A percentile compares a stretch with the other conserved stretches of the same genome.
Conservation (phyloP, 2,113 vertebrate genomes). For the Felis chaus region DNA sequence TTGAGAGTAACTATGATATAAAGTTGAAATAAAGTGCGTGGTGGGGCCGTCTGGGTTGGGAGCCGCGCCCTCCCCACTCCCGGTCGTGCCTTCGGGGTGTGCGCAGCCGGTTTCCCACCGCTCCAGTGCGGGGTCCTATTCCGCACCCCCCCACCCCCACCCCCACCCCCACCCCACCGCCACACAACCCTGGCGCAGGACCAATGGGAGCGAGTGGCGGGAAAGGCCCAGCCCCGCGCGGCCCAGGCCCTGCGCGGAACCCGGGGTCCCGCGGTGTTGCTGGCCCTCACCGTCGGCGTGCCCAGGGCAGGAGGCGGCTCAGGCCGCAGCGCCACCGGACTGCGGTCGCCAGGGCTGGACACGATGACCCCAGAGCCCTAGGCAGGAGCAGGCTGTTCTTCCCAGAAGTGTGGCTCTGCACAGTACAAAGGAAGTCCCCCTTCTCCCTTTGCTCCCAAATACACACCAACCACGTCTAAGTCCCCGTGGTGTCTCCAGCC, state of each 20-base stretch:
- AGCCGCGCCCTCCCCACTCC: not conserved
- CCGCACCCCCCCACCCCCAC: no score
- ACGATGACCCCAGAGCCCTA: not conserved
- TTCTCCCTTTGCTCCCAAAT: not conserved
- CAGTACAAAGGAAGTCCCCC: not conserved
- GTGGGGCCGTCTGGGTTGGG: not conserved
- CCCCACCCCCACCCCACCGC: not conserved
- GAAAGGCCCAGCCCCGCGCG: not conserved
- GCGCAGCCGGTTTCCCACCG: not conserved
- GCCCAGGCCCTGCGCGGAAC: fast-evolving
- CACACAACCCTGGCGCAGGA: no score
- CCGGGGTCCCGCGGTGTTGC: fast-evolving
- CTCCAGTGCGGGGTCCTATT: not conserved
- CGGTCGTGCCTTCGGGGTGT: not conserved
- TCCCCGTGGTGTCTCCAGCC: not conserved
- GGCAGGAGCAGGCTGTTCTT: not conserved
- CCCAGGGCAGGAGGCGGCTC: fast-evolving
- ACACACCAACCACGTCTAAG: not conserved
- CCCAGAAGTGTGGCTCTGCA: not conserved
- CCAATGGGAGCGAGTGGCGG: not conserved
- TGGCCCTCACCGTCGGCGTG: fast-evolving
- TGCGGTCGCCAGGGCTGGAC: not conserved
- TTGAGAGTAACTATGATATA: not conserved
- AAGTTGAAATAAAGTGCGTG: not conserved
- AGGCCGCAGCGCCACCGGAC: not conserved